Conservation (phyloP, 2,113 vertebrate species). For the Aythya baeri region DNA sequence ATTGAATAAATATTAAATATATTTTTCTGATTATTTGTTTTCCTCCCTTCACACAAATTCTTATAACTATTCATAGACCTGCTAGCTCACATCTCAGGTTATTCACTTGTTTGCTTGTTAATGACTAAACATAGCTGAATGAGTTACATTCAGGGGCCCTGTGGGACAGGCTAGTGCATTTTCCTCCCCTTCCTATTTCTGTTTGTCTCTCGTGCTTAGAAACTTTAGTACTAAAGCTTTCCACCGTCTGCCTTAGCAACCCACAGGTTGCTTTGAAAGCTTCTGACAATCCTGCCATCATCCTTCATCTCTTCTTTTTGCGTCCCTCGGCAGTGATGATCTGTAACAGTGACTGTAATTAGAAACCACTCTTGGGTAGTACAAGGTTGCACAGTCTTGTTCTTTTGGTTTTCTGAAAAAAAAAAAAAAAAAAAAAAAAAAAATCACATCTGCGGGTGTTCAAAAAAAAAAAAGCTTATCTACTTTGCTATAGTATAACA, state of each 20-base stretch:
- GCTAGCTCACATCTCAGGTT: not conserved
- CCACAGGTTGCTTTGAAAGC: conserved; percentile 1
- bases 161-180: not conserved
- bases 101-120: not conserved
- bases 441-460: not conserved
- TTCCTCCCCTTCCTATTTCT: not conserved
- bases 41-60: not conserved
- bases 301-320: conserved; percentile 18
- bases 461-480: not conserved
- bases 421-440: not conserved
- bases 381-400: not conserved
- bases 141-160: not conserved
- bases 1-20: not conserved
- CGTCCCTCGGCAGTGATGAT: not conserved
- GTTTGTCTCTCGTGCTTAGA: not conserved
- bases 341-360: conserved; percentile 16
- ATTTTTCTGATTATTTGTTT: conserved; percentile 1
- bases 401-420: not conserved
- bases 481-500: not conserved
- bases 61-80: not conserved
- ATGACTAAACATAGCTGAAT: not conserved
- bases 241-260: not conserved
- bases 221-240: not conserved
- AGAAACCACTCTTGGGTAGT: not conserved
- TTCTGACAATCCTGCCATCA: not conserved